Evolutionary conservation across 2,113 vertebrate species (phyloP).

Genomic region (Heliornis fulica): DNA sequence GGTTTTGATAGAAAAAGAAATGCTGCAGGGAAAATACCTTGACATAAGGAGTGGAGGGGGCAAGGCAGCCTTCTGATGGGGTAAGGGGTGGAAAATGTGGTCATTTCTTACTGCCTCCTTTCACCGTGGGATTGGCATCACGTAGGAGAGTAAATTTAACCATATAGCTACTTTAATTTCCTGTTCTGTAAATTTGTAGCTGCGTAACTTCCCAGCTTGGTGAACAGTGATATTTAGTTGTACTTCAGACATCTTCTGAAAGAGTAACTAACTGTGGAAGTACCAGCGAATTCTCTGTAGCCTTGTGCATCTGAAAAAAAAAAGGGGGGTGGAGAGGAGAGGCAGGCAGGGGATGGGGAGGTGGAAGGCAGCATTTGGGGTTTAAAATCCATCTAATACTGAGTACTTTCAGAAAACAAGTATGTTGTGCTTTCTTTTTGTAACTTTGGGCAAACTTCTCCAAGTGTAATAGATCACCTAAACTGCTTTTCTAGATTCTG

Average conservation of each 20-base stretch:
- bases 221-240: not conserved
- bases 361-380: accelerated
- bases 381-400: not conserved
- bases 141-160: constrained; percentile 28
- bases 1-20: not conserved
- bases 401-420: not conserved
- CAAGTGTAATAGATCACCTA: not conserved
- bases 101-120: constrained; percentile 6
- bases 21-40: not conserved
- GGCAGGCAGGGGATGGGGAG: no score
- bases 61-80: not conserved
- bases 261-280: not conserved
- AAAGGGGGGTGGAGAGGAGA: no score
- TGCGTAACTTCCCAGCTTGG: constrained; percentile 5
- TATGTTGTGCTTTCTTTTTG: not conserved
- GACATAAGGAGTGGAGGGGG: not conserved
- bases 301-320: not conserved
- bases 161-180: constrained; percentile 49
- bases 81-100: constrained; percentile 30
- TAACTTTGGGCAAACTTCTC: not conserved
- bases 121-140: constrained; percentile 39
- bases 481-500: not conserved
- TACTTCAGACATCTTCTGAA: not conserved
- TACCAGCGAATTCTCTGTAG: not conserved
- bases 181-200: constrained; percentile 37